These are phyloP conservation scores for Sebastes itinus DNA, from an alignment of 2,797 vertebrate genomes.

Conservation along the genomic window DNA sequence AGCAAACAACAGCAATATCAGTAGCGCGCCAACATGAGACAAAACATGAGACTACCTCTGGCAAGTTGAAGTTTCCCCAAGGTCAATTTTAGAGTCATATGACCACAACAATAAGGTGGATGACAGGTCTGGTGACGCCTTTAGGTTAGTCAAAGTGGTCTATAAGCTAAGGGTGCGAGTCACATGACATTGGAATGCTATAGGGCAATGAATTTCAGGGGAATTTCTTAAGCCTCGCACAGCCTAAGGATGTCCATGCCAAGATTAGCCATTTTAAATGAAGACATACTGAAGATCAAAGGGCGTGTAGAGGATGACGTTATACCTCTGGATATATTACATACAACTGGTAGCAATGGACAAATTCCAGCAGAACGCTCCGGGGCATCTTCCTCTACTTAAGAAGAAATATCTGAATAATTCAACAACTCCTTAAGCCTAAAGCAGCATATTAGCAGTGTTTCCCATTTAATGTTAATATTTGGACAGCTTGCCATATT, in stretches of 20 bases:
- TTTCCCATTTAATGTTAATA: slow-evolving; percentile 2
- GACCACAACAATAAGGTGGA: neutral
- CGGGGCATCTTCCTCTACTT: neutral
- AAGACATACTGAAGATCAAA: slow-evolving; percentile 10
- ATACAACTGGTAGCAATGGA: neutral
- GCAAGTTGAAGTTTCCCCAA: neutral
- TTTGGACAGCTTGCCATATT: neutral
- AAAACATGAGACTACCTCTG: neutral
- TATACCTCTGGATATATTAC: neutral
- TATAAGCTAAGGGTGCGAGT: slow-evolving; percentile 8
- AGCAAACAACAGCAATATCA: neutral
- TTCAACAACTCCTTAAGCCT: neutral
- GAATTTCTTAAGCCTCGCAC: slow-evolving; percentile 34
- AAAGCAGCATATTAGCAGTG: neutral
- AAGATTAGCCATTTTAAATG: slow-evolving; percentile 11
- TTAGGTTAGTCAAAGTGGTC: slow-evolving; percentile 1
- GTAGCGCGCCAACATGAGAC: neutral
- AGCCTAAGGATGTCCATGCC: neutral
- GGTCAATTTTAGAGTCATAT: neutral
- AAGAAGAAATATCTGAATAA: neutral
- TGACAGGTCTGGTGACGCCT: slow-evolving; percentile 18
- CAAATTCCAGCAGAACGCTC: neutral
- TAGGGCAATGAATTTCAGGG: slow-evolving; percentile 12
- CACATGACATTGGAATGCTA: slow-evolving; percentile 63
- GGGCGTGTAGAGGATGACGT: neutral